Conservation (phyloP, 2,888 invertebrate species). For the Leptinotarsa tumamoca region DNA sequence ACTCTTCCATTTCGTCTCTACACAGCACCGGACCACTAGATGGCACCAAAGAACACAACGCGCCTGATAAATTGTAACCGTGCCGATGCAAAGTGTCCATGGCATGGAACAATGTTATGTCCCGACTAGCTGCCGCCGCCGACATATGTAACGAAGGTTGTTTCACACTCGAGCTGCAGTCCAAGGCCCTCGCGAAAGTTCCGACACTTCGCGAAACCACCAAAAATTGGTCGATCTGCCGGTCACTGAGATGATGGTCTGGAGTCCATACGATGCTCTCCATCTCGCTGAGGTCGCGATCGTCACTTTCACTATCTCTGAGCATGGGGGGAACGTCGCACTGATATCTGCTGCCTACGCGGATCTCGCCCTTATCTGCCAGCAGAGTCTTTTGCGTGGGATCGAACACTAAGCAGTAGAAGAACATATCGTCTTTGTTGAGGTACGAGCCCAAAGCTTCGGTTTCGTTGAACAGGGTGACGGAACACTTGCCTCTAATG, state of each 20-base stretch:
- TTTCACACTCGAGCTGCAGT: conserved; percentile 97
- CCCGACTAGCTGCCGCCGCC: conserved; percentile 98
- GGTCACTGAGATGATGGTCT: conserved; percentile 88
- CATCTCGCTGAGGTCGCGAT: conserved; percentile 70
- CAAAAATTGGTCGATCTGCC: conserved; percentile 98
- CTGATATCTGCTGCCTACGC: conserved; percentile 79
- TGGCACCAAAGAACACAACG: conserved; percentile 93
- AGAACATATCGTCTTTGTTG: conserved; percentile 98
- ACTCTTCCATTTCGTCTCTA: conserved; percentile 99
- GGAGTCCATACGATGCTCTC: conserved; percentile 97
- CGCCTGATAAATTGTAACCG: conserved; percentile 89
- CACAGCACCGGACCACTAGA: conserved; percentile 95
- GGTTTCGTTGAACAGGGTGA: conserved; percentile 98
- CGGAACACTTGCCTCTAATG: conserved; percentile 99
- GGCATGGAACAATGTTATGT: conserved; percentile 98
- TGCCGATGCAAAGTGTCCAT: conserved; percentile 95
- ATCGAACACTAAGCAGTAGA: conserved; percentile 99
- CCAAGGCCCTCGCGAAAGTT: conserved; percentile 99
- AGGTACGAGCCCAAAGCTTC: conserved; percentile 97
- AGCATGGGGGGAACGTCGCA: conserved; percentile 89
- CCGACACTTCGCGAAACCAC: conserved; percentile 95
- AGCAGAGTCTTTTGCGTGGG: conserved; percentile 98
- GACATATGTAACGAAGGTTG: conserved; percentile 99
- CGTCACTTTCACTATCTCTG: conserved; percentile 73
- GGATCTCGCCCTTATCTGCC: conserved; percentile 97